Conservation (phyloP, 1,140 invertebrate species). For the Amphibalanus amphitrite region DNA sequence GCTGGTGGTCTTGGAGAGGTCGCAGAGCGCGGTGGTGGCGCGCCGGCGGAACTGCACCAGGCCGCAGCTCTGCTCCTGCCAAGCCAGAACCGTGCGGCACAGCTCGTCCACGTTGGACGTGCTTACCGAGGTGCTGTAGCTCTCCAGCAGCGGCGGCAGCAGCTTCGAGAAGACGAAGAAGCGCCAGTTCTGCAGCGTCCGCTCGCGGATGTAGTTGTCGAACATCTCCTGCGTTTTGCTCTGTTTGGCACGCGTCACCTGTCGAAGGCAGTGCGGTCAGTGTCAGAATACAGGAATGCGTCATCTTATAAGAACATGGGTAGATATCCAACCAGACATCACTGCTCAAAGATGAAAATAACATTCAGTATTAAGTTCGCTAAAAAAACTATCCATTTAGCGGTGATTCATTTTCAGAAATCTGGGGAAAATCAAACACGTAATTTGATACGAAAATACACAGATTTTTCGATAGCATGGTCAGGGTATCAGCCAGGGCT, state of each 20-base stretch:
- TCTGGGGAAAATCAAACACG: too few species aligned
- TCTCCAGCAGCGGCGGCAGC: constrained; percentile 64
- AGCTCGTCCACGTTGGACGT: constrained; percentile 79
- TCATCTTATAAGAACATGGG: too few species aligned
- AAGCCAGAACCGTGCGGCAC: constrained; percentile 71
- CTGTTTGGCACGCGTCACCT: constrained; percentile 53
- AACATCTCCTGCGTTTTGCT: constrained; percentile 90
- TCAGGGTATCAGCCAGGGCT: too few species aligned
- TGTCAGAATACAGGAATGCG: too few species aligned
- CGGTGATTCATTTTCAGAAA: too few species aligned
- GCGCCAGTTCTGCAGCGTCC: constrained; percentile 87
- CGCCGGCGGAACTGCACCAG: constrained; percentile 78
- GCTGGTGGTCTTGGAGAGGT: constrained; percentile 77
- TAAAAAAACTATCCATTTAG: too few species aligned
- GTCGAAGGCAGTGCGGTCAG: too few species aligned
- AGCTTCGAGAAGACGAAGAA: constrained; percentile 96
- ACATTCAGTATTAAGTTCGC: too few species aligned
- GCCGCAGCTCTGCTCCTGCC: constrained; percentile 92
- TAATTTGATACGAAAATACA: too few species aligned
- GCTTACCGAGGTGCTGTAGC: constrained; percentile 78
- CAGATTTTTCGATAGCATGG: too few species aligned
- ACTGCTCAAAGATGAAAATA: too few species aligned
- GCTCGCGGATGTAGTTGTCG: constrained; percentile 66
- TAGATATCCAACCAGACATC: too few species aligned
- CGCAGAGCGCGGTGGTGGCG: constrained; percentile 73